Evolutionary conservation across 64 coral and sea anemone genomes (phyloP).

Genomic region (Acropora yongei): DNA sequence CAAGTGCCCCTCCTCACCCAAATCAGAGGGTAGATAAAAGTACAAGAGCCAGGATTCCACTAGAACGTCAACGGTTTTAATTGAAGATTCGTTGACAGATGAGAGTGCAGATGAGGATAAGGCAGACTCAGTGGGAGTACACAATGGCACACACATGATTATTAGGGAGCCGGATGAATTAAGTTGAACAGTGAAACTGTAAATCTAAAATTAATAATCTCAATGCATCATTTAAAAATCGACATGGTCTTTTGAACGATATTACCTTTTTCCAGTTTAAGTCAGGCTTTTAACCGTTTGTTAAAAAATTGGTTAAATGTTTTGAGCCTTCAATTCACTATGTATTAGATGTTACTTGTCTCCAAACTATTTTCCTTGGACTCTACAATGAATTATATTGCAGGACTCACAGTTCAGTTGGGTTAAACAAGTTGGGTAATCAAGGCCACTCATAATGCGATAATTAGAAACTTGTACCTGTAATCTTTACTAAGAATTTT

Average conservation of each 20-base stretch:
- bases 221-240: not conserved
- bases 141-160: not conserved
- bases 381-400: not conserved
- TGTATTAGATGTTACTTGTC: too few relatives aligned
- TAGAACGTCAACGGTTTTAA: not conserved
- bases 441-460: not conserved
- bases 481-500: not conserved
- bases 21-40: constrained; percentile 32
- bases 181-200: not conserved
- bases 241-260: not conserved
- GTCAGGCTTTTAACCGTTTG: not conserved
- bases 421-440: not conserved
- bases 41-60: not conserved
- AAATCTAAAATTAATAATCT: not conserved
- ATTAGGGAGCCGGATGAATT: not conserved
- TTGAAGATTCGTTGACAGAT: not conserved
- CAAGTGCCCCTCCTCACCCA: constrained; percentile 16
- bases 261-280: not conserved
- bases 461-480: not conserved
- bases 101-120: not conserved
- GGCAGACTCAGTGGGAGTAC: not conserved
- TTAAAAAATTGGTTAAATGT: too few relatives aligned
- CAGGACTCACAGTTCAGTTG: not conserved
- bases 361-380: not conserved
- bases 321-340: too few relatives aligned